Percentiles rank a stretch among this genome's conserved stretches.
Evolutionary conservation across 2,888 invertebrate genomes (phyloP).

Genomic region (Gymnoscelis rufifasciata): DNA sequence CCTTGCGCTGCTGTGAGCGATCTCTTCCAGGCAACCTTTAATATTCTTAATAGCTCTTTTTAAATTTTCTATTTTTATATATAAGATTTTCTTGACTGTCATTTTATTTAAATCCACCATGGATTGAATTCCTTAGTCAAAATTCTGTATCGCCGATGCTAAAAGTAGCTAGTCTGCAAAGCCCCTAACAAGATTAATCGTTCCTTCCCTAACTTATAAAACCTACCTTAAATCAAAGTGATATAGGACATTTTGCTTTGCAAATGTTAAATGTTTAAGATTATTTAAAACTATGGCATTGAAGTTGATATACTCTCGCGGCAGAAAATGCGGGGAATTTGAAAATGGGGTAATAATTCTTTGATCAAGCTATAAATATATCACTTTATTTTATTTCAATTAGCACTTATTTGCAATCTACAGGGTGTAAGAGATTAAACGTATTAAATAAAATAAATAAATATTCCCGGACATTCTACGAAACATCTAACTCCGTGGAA

Average conservation of each 20-base stretch:
- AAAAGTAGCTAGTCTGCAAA: too few relatives aligned
- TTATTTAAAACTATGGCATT: slow-evolving; percentile 36
- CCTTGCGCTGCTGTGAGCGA: too few relatives aligned
- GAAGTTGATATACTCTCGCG: slow-evolving; percentile 35
- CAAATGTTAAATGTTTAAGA: slow-evolving; percentile 7
- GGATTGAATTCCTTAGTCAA: too few relatives aligned
- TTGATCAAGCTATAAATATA: slow-evolving; percentile 16
- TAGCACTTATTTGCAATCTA: slow-evolving; percentile 12
- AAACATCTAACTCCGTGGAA: too few relatives aligned
- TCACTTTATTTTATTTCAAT: slow-evolving; percentile 14
- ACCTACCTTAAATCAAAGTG: background rate
- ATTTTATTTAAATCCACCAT: too few relatives aligned
- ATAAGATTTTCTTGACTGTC: too few relatives aligned
- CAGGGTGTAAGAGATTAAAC: slow-evolving; percentile 3
- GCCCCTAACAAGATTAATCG: slow-evolving; percentile 28
- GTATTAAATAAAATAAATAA: too few relatives aligned
- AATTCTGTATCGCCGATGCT: too few relatives aligned
- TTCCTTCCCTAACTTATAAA: background rate
- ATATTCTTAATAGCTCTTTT: too few relatives aligned
- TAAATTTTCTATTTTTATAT: too few relatives aligned
- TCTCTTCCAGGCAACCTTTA: too few relatives aligned
- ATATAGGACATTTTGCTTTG: background rate
- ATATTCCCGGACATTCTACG: too few relatives aligned
- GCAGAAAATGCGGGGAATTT: slow-evolving; percentile 28
- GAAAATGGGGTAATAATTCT: slow-evolving; percentile 29